Evolutionary conservation across 92 coral and sea anemone species (phyloP).

Genomic region (Zoanthus sansibaricus): DNA sequence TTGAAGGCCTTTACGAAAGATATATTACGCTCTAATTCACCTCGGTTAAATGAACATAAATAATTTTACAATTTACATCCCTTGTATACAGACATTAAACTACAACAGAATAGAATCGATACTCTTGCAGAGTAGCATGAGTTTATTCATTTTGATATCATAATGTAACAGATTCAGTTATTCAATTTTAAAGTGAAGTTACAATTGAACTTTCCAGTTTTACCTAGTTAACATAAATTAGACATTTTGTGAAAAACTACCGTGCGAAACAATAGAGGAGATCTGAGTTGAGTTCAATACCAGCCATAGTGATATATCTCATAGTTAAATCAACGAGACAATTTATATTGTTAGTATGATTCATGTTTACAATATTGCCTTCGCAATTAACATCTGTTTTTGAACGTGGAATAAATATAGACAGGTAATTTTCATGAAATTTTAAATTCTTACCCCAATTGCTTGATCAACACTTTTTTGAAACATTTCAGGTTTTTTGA

Average conservation of each 20-base stretch:
- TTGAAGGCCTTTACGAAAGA: too few species aligned
- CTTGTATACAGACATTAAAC: not conserved
- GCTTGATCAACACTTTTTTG: conserved; percentile 37
- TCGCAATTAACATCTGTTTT: conserved; percentile 40
- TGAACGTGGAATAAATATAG: conserved; percentile 38
- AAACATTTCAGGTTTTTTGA: not conserved
- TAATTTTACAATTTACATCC: not conserved
- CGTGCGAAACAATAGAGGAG: too few species aligned
- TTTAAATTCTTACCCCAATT: not conserved
- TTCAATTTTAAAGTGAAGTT: not conserved
- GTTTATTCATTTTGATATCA: not conserved
- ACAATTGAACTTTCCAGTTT: not conserved
- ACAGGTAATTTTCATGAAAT: not conserved
- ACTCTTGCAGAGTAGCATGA: not conserved
- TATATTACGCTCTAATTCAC: too few species aligned
- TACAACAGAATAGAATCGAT: not conserved
- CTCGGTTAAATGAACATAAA: too few species aligned
- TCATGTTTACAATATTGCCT: conserved; percentile 47
- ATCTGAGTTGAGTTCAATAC: not conserved
- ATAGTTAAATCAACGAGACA: conserved; percentile 34
- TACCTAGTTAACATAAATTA: too few species aligned
- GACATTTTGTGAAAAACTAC: too few species aligned
- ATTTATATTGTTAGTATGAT: conserved; percentile 2
- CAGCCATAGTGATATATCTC: conserved; percentile 16
- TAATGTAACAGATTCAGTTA: not conserved